Conservation (phyloP, 92 coral and sea anemone genomes). For the Actinernus sp. region DNA sequence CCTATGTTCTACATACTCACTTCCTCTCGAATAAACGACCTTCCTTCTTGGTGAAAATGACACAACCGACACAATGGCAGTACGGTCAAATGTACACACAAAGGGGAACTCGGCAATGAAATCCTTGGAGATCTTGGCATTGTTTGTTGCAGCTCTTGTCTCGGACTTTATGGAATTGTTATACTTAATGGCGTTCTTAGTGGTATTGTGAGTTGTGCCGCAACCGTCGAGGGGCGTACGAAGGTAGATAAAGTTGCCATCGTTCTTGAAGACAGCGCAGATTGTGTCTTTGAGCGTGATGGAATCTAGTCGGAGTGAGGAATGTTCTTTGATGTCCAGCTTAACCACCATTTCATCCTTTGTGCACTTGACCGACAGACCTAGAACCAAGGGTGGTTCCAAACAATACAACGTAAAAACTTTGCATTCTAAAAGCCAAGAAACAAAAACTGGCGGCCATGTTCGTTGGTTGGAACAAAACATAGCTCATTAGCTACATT, state of each 20-base stretch:
- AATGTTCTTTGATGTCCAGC: conserved; percentile 33
- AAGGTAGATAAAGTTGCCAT: too few species aligned
- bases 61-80: conserved; percentile 73
- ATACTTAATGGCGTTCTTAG: conserved; percentile 52
- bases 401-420: too few species aligned
- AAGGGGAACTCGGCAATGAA: conserved; percentile 83
- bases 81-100: conserved; percentile 72
- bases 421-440: too few species aligned
- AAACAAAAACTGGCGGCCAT: too few species aligned
- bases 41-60: conserved; percentile 81
- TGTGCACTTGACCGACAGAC: conserved; percentile 63
- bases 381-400: too few species aligned
- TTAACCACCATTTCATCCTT: conserved; percentile 49
- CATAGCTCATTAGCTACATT: too few species aligned
- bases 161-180: conserved; percentile 65
- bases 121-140: conserved; percentile 64
- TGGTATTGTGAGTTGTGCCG: conserved; percentile 69
- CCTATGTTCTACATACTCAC: too few species aligned
- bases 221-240: conserved; percentile 59
- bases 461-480: too few species aligned
- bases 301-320: conserved; percentile 11
- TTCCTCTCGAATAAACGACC: conserved; percentile 73
- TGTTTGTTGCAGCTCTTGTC: conserved; percentile 34
- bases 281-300: conserved; percentile 51
- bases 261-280: too few species aligned